phyloP scores from a whole-genome alignment of 2,113 vertebrate genomes.

The Gobiocypris rarus region DNA sequence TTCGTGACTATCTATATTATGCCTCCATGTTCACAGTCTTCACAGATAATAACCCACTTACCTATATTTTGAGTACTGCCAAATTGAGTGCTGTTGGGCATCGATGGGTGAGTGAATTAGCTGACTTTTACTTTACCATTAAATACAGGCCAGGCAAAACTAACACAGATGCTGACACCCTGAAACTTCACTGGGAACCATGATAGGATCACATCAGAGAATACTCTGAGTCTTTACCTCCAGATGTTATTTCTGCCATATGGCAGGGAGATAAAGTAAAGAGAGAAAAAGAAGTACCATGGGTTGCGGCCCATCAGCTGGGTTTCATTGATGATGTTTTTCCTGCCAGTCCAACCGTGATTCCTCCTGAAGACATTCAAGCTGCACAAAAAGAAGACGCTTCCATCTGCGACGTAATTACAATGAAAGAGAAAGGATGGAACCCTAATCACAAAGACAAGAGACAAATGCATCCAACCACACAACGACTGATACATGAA shows the following conservation, averaged over 20 bases:
- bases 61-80: neutral
- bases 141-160: neutral
- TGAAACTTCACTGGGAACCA: no score
- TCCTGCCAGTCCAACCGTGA: neutral
- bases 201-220: neutral
- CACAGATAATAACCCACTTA: neutral
- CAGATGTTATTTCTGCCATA: no score
- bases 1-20: neutral
- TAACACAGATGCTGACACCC: neutral
- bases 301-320: constrained; percentile 23
- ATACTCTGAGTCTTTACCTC: no score
- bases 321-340: neutral
- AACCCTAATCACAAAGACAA: neutral
- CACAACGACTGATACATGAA: constrained; percentile 20
- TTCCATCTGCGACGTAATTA: constrained; percentile 6
- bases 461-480: neutral
- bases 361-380: neutral
- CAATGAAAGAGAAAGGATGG: constrained; percentile 20
- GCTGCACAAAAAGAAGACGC: constrained; percentile 11
- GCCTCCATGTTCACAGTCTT: neutral
- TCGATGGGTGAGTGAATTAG: neutral
- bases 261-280: constrained; percentile 29
- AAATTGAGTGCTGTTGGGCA: neutral
- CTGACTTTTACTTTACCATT: neutral
- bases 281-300: constrained; percentile 13